Percentiles rank a stretch among this genome's conserved stretches.
Evolutionary conservation across 2,888 invertebrate species (phyloP).

Genomic region (Stomorhina lunata): DNA sequence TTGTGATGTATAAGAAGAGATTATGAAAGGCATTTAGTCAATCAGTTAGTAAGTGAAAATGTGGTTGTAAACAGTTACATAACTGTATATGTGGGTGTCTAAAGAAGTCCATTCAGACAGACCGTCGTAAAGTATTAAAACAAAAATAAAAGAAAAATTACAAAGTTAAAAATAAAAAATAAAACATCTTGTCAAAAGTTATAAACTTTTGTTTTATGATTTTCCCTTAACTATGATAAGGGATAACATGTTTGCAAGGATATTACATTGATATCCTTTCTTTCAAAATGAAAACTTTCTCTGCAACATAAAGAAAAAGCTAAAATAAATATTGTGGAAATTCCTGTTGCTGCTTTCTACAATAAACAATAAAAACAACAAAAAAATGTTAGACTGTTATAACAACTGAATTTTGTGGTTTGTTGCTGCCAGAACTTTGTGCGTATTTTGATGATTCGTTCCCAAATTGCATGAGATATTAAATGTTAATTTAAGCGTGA

Average conservation of each 20-base stretch:
- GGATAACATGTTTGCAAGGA: conserved; percentile 62
- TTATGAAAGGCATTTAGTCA: conserved; percentile 53
- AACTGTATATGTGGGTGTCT: conserved; percentile 17
- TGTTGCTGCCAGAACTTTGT: conserved; percentile 45
- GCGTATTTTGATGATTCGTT: conserved; percentile 34
- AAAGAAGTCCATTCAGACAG: conserved; percentile 11
- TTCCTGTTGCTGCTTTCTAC: conserved; percentile 48
- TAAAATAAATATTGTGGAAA: conserved; percentile 42
- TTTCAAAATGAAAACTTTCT: conserved; percentile 29
- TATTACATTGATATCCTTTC: conserved; percentile 65
- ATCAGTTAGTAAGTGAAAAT: too few relatives aligned
- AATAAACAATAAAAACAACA: conserved; percentile 1
- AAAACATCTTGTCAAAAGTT: conserved; percentile 72
- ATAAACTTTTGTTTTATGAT: conserved; percentile 72
- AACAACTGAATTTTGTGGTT: neutral
- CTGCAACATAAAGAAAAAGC: neutral
- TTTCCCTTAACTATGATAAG: conserved; percentile 72
- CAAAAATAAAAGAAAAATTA: neutral
- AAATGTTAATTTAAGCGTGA: conserved; percentile 77
- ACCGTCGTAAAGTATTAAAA: neutral
- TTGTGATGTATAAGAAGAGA: conserved; percentile 40
- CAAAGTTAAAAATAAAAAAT: too few relatives aligned
- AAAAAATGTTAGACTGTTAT: conserved; percentile 6
- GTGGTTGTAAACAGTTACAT: conserved; percentile 43
- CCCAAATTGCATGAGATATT: conserved; percentile 69